phyloP scores from a whole-genome alignment of 2,888 invertebrate species.

The Aplocera efformata region DNA sequence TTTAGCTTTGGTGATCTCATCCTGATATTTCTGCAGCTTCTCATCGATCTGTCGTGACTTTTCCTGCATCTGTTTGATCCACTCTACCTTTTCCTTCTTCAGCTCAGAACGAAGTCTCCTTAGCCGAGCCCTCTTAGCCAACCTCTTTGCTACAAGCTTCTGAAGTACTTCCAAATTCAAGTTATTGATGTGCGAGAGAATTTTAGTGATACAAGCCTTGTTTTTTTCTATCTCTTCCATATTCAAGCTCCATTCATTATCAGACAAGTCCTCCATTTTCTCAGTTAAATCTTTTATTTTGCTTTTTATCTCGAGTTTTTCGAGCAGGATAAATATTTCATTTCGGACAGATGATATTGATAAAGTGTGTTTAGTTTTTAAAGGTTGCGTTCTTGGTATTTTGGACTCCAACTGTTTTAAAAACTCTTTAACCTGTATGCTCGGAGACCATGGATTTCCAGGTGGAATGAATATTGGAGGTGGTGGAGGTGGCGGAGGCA shows the following conservation, averaged over 20 bases:
- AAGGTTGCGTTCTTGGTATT: slow-evolving; percentile 9
- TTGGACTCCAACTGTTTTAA: slow-evolving; percentile 45
- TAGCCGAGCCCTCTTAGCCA: slow-evolving; percentile 69
- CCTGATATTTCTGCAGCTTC: slow-evolving; percentile 83
- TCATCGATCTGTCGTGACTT: slow-evolving; percentile 83
- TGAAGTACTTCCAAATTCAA: slow-evolving; percentile 59
- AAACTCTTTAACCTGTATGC: slow-evolving; percentile 44
- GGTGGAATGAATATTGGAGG: slow-evolving; percentile 40
- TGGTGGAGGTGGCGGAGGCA: slow-evolving; percentile 45
- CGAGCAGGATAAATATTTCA: slow-evolving; percentile 39
- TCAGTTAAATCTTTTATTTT: slow-evolving; percentile 62
- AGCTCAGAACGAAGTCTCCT: slow-evolving; percentile 59
- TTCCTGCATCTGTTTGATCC: slow-evolving; percentile 61
- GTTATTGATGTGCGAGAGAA: slow-evolving; percentile 59
- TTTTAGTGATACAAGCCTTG: slow-evolving; percentile 65
- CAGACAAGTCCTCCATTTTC: slow-evolving; percentile 63
- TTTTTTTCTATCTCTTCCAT: slow-evolving; percentile 70
- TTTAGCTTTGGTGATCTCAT: slow-evolving; percentile 81
- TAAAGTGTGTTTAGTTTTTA: slow-evolving; percentile 14
- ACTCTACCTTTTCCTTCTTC: slow-evolving; percentile 57
- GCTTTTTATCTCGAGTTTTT: slow-evolving; percentile 39
- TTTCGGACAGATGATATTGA: slow-evolving; percentile 45
- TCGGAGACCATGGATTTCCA: slow-evolving; percentile 22
- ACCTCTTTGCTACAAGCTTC: slow-evolving; percentile 63
- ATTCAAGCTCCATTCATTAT: slow-evolving; percentile 77